Conservation (phyloP, 1,140 invertebrate species). For the Metopolophium dirhodum region DNA sequence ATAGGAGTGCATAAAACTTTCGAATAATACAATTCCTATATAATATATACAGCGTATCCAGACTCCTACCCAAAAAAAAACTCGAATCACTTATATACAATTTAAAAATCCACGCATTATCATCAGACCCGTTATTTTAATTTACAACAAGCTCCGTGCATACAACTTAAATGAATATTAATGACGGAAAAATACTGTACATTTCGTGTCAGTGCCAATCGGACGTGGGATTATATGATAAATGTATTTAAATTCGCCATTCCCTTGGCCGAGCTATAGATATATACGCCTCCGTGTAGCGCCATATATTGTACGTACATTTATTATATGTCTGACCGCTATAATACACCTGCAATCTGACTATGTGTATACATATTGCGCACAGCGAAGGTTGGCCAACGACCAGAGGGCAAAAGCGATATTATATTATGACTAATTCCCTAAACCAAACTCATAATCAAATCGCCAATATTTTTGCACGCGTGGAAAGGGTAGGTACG, state of each 20-base stretch:
- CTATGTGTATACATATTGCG: neutral
- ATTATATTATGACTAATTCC: neutral
- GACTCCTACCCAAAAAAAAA: neutral
- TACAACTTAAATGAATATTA: neutral
- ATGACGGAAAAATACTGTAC: neutral
- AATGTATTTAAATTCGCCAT: constrained; percentile 1
- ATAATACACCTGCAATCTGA: neutral
- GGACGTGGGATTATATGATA: neutral
- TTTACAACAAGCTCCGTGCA: neutral
- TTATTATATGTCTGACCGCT: neutral
- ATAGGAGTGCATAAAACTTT: neutral
- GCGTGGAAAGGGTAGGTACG: neutral
- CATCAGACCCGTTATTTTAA: neutral
- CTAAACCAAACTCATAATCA: neutral
- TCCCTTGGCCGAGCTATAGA: neutral
- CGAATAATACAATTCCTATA: neutral
- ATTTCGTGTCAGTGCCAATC: neutral
- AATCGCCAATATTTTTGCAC: neutral
- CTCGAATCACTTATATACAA: neutral
- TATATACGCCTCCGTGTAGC: neutral
- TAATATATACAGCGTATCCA: neutral
- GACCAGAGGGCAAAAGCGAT: neutral
- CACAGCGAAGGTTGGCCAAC: neutral
- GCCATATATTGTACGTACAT: neutral
- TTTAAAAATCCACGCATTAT: neutral